These are phyloP conservation scores for Gymnocypris eckloni DNA, from an alignment of 2,797 vertebrate species.

Conservation along the genomic window DNA sequence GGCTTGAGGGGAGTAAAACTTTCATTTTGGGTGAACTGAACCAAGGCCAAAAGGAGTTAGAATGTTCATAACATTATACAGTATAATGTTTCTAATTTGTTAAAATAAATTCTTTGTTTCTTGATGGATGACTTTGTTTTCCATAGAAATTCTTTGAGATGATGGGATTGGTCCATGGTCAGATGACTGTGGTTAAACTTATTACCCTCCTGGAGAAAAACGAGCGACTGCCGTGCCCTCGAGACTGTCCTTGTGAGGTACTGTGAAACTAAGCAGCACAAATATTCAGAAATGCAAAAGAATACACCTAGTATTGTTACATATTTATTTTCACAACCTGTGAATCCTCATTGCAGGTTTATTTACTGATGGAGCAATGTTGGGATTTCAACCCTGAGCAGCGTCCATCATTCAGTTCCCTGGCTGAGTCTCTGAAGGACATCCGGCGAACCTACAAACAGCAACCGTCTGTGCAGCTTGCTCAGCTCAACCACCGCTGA, in stretches of 20 bases:
- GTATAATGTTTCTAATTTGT: no score
- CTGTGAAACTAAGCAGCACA: slow-evolving; percentile 22
- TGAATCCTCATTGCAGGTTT: slow-evolving; percentile 68
- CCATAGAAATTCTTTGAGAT: slow-evolving; percentile 88
- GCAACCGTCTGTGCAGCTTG: slow-evolving; percentile 66
- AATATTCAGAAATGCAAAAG: not conserved
- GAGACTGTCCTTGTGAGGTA: slow-evolving; percentile 85
- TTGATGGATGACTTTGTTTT: slow-evolving; percentile 34
- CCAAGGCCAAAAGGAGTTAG: no score
- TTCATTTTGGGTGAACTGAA: no score
- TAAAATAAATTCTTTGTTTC: no score
- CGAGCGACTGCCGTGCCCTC: slow-evolving; percentile 81
- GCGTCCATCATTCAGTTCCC: slow-evolving; percentile 83
- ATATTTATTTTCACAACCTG: not conserved
- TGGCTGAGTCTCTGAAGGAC: slow-evolving; percentile 77
- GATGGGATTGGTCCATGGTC: slow-evolving; percentile 76
- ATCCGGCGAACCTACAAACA: slow-evolving; percentile 74
- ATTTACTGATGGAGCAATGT: slow-evolving; percentile 83
- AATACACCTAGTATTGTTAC: not conserved
- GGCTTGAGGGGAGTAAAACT: no score
- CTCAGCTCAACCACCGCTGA: slow-evolving; percentile 71
- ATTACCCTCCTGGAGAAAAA: slow-evolving; percentile 82
- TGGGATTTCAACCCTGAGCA: slow-evolving; percentile 80
- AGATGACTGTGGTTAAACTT: slow-evolving; percentile 84
- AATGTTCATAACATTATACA: no score